Conservation (phyloP, 2,888 invertebrate genomes). For the Drosophila antonietae region DNA sequence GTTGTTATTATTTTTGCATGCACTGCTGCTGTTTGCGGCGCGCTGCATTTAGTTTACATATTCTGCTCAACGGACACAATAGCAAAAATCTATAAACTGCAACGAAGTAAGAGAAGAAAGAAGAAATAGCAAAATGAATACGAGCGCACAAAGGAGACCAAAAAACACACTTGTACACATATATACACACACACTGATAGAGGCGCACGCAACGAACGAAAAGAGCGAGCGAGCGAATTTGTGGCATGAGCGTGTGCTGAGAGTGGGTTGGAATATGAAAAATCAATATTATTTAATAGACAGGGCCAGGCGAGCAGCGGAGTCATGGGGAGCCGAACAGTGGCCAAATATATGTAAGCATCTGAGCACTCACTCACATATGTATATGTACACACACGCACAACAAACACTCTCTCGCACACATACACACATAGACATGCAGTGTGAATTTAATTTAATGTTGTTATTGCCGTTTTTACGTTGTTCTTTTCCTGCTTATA, state of each 20-base stretch:
- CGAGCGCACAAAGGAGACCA: slow-evolving; percentile 65
- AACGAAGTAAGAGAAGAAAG: slow-evolving; percentile 68
- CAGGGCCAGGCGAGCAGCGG: slow-evolving; percentile 25
- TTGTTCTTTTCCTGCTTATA: slow-evolving; percentile 65
- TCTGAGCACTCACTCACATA: slow-evolving; percentile 52
- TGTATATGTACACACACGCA: slow-evolving; percentile 42
- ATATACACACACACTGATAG: slow-evolving; percentile 27
- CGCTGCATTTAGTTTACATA: slow-evolving; percentile 79
- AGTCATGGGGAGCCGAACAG: slow-evolving; percentile 36
- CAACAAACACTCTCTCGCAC: slow-evolving; percentile 43
- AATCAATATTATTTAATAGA: slow-evolving; percentile 80
- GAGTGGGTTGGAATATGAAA: slow-evolving; percentile 74
- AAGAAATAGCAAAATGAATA: slow-evolving; percentile 64
- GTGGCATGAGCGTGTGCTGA: slow-evolving; percentile 43
- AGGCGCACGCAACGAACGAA: slow-evolving; percentile 50
- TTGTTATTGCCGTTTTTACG: slow-evolving; percentile 66
- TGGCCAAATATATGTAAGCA: slow-evolving; percentile 46
- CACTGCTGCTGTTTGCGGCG: slow-evolving; percentile 64
- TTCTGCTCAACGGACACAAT: slow-evolving; percentile 75
- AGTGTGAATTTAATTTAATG: slow-evolving; percentile 62
- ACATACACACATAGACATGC: slow-evolving; percentile 5
- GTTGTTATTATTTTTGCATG: slow-evolving; percentile 42
- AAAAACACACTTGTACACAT: slow-evolving; percentile 52
- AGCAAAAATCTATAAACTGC: slow-evolving; percentile 83
- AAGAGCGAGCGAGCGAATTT: slow-evolving; percentile 51